Conservation (phyloP, 1,140 invertebrate genomes). For the Apis laboriosa region DNA sequence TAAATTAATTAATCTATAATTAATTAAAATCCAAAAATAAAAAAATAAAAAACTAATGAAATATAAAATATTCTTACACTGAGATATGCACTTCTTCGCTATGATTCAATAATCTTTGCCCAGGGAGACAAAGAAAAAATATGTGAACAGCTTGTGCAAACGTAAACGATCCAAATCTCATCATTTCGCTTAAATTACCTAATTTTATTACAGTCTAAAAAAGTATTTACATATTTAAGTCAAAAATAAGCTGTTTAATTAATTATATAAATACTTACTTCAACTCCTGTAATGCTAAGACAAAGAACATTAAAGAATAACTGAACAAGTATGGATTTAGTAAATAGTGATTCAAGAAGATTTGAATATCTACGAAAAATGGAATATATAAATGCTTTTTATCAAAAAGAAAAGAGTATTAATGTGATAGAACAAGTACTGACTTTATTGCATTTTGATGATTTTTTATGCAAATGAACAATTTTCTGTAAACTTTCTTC, state of each 20-base stretch:
- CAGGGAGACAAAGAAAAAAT: slow-evolving; percentile 10
- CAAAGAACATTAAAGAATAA: not conserved
- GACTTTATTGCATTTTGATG: slow-evolving; percentile 13
- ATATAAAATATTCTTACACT: not conserved
- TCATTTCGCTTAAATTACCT: not conserved
- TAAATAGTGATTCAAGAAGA: slow-evolving; percentile 2
- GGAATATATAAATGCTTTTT: not conserved
- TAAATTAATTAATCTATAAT: not conserved
- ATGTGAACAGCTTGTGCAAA: not conserved
- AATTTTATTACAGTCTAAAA: slow-evolving; percentile 1
- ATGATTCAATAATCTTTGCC: slow-evolving; percentile 15
- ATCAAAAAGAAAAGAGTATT: not conserved
- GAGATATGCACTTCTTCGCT: not conserved
- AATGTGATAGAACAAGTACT: not conserved
- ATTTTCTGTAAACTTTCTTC: not conserved
- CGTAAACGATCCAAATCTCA: not conserved
- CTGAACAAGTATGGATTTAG: not conserved
- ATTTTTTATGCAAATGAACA: not conserved
- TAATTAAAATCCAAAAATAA: not conserved
- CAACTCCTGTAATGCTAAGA: not conserved
- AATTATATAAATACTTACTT: not conserved
- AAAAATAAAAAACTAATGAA: too few relatives aligned
- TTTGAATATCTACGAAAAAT: not conserved
- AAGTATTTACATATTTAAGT: not conserved
- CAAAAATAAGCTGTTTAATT: not conserved